phyloP scores from a whole-genome alignment of 23 tunicate species.

The Halocynthia roretzi region DNA sequence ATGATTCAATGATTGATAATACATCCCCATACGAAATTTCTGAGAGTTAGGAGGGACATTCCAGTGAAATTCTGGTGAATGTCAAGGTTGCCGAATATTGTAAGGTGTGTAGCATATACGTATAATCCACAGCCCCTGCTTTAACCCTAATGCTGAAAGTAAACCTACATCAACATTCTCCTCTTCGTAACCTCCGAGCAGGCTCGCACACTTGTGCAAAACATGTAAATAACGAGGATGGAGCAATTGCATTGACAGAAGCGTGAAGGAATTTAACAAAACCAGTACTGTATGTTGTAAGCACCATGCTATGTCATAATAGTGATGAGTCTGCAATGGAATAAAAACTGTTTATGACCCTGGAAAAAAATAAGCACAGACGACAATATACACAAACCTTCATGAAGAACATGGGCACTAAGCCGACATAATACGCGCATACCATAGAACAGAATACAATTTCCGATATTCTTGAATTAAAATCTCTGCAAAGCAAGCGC shows the following conservation, averaged over 20 bases:
- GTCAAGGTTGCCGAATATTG: too few relatives aligned
- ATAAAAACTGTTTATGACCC: not conserved
- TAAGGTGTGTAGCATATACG: too few relatives aligned
- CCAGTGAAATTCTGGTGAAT: too few relatives aligned
- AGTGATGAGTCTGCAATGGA: conserved; percentile 36
- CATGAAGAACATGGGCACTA: conserved; percentile 79
- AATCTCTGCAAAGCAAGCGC: conserved; percentile 33
- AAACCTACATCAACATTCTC: not conserved
- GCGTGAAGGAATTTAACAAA: conserved; percentile 39
- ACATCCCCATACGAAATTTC: too few relatives aligned
- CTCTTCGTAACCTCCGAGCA: conserved; percentile 36
- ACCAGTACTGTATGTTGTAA: conserved; percentile 52
- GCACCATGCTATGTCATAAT: conserved; percentile 66
- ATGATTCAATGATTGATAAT: too few relatives aligned
- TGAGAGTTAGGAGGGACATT: too few relatives aligned
- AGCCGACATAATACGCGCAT: conserved; percentile 63
- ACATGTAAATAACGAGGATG: conserved; percentile 52
- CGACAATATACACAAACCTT: conserved; percentile 2
- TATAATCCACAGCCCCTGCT: too few relatives aligned
- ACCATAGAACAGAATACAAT: conserved; percentile 62
- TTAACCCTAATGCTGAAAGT: not conserved
- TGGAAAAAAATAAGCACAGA: not conserved
- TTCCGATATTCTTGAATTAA: conserved; percentile 55
- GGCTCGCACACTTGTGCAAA: conserved; percentile 47
- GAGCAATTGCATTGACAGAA: conserved; percentile 43